Percentiles rank a stretch among this genome's conserved stretches.
phyloP scores from a whole-genome alignment of 92 coral and sea anemone genomes.

The Plumapathes pennacea region DNA sequence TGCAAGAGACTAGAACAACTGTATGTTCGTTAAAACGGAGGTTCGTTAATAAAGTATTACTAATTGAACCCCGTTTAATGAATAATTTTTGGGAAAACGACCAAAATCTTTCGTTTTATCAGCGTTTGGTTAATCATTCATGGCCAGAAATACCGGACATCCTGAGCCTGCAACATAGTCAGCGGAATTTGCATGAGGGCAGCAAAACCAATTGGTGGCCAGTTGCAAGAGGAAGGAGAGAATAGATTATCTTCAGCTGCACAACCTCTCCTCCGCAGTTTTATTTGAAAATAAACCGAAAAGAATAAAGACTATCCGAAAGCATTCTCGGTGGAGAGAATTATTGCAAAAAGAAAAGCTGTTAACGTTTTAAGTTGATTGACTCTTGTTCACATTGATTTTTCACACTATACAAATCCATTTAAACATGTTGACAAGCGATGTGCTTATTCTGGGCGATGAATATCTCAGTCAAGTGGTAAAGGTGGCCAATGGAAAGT shows the following conservation, averaged over 20 bases:
- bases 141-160: no score
- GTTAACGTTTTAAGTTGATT: constrained; percentile 14
- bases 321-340: constrained; percentile 12
- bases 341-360: constrained; percentile 10
- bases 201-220: constrained; percentile 17
- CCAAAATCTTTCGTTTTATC: no score
- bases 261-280: constrained; percentile 3
- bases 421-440: no score
- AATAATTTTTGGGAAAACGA: no score
- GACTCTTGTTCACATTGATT: no score
- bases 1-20: no score
- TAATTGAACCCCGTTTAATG: no score
- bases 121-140: no score
- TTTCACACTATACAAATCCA: no score
- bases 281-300: constrained; percentile 1
- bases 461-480: constrained; percentile 1
- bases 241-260: constrained; percentile 14
- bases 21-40: no score
- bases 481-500: neutral
- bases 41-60: no score
- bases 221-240: neutral
- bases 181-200: neutral
- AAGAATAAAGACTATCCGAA: constrained; percentile 4
- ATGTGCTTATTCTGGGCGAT: no score
- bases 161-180: constrained; percentile 6